Conservation (phyloP, 2,113 vertebrate species). For the Galbula dea region DNA sequence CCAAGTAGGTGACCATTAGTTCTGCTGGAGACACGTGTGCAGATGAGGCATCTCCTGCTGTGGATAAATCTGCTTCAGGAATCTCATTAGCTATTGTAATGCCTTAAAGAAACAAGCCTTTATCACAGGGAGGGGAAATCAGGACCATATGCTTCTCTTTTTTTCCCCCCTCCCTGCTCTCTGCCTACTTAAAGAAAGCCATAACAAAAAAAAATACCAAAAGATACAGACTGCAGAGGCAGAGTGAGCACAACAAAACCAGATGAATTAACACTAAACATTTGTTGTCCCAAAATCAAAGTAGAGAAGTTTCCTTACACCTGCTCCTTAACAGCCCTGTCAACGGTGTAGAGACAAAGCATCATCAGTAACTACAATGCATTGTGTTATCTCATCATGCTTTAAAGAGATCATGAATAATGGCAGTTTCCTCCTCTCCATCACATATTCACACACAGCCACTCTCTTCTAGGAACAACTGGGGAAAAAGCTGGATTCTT, state of each 20-base stretch:
- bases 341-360: neutral
- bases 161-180: neutral
- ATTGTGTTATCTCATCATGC: neutral
- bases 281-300: neutral
- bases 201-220: neutral
- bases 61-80: slow-evolving; percentile 17
- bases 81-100: slow-evolving; percentile 41
- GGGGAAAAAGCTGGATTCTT: neutral
- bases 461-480: neutral
- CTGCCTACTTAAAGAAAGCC: neutral
- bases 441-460: neutral
- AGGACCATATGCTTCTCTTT: neutral
- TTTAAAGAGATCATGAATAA: neutral
- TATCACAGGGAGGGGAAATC: slow-evolving; percentile 6
- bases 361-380: neutral
- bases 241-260: neutral
- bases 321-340: neutral
- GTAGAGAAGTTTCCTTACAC: neutral
- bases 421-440: neutral
- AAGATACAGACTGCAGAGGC: neutral
- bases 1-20: neutral
- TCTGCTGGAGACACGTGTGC: neutral
- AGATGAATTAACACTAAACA: neutral
- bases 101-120: slow-evolving; percentile 7
- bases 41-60: slow-evolving; percentile 10